Percentiles rank a stretch among this genome's conserved stretches.
phyloP scores from a whole-genome alignment of 2,113 vertebrate species.

The Burhinus bistriatus region DNA sequence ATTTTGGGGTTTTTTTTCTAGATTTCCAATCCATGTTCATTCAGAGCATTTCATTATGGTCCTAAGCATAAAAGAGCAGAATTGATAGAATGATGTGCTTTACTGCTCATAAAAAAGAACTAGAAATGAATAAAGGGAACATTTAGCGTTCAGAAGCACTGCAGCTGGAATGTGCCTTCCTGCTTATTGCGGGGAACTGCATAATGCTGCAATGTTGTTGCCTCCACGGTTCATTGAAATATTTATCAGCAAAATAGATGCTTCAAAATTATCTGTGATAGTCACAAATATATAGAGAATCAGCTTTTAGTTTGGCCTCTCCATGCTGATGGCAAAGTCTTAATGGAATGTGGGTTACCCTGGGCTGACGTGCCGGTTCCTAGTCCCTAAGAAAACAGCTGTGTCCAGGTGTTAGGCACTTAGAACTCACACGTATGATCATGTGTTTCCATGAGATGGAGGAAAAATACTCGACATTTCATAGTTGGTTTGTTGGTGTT shows the following conservation, averaged over 20 bases:
- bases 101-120: not conserved
- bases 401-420: not conserved
- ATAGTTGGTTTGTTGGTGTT: not conserved
- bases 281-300: not conserved
- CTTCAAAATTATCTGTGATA: not conserved
- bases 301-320: not conserved
- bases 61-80: not conserved
- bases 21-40: not conserved
- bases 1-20: not conserved
- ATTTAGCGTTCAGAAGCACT: not conserved
- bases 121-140: conserved; percentile 16
- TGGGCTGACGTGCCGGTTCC: not conserved
- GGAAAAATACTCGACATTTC: not conserved
- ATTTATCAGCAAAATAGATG: not conserved
- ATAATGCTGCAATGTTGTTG: not conserved
- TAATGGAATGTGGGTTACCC: not conserved
- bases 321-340: not conserved
- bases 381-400: not conserved
- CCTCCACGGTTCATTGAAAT: not conserved
- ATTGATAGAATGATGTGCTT: not conserved
- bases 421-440: accelerated
- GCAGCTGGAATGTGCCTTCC: not conserved
- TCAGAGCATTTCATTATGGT: conserved; percentile 28
- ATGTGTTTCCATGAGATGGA: not conserved
- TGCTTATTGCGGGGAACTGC: not conserved